These are phyloP conservation scores for Chrysomallon squamiferum DNA, from an alignment of 1,140 invertebrate species.

Conservation along the genomic window DNA sequence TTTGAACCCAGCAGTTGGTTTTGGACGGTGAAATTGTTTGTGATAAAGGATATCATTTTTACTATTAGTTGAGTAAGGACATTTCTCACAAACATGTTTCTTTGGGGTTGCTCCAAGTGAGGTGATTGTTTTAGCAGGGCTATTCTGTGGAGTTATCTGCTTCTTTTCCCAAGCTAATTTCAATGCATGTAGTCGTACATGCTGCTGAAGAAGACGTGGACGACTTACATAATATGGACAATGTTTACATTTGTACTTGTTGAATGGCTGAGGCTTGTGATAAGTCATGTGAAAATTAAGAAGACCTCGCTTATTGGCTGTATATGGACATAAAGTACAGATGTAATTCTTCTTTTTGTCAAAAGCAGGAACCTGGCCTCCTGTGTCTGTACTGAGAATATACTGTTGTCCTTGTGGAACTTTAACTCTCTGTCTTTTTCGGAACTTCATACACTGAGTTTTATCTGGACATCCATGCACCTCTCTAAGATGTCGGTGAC, in stretches of 20 bases:
- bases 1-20: slow-evolving; percentile 72
- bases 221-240: slow-evolving; percentile 80
- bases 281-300: slow-evolving; percentile 76
- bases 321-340: slow-evolving; percentile 81
- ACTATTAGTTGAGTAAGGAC: slow-evolving; percentile 68
- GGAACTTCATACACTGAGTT: slow-evolving; percentile 28
- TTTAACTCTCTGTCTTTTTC: slow-evolving; percentile 30
- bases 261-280: slow-evolving; percentile 71
- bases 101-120: slow-evolving; percentile 17
- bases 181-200: slow-evolving; percentile 58
- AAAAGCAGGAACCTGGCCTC: slow-evolving; percentile 1
- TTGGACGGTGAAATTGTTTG: slow-evolving; percentile 81
- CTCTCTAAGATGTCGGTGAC: slow-evolving; percentile 33
- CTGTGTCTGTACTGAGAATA: slow-evolving; percentile 10
- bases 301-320: slow-evolving; percentile 69
- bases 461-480: slow-evolving; percentile 31
- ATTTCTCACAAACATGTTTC: slow-evolving; percentile 59
- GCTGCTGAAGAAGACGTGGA: slow-evolving; percentile 59
- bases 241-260: slow-evolving; percentile 80
- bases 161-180: slow-evolving; percentile 23
- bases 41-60: slow-evolving; percentile 86
- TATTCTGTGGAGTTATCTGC: slow-evolving; percentile 24
- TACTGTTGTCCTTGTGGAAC: slow-evolving; percentile 22
- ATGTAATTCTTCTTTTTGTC: slow-evolving; percentile 45
- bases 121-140: slow-evolving; percentile 13